Conservation (phyloP, 2,113 vertebrate species). For the Oplegnathus fasciatus region DNA sequence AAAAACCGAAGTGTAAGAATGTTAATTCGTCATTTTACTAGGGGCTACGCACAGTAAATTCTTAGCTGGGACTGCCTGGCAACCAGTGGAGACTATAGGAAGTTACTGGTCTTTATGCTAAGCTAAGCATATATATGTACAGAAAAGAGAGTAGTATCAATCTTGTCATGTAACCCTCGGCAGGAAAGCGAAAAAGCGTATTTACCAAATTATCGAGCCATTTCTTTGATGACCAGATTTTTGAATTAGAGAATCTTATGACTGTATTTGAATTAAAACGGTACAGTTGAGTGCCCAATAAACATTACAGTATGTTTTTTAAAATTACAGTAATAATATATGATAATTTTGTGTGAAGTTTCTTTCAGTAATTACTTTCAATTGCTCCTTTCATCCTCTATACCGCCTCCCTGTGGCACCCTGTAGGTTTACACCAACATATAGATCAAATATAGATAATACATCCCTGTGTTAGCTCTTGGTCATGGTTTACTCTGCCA, state of each 20-base stretch:
- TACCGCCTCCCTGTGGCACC: neutral
- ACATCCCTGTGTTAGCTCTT: neutral
- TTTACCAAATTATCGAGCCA: neutral
- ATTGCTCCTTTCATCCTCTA: neutral
- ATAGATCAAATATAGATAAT: neutral
- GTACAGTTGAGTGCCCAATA: neutral
- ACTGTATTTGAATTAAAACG: neutral
- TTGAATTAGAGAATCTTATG: neutral
- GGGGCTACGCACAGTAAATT: neutral
- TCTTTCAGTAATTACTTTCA: neutral
- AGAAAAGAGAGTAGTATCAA: neutral
- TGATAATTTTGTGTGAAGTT: neutral
- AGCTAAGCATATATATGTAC: neutral
- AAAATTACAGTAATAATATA: neutral
- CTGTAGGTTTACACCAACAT: neutral
- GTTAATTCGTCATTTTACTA: neutral
- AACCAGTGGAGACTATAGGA: neutral
- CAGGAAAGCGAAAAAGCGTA: neutral
- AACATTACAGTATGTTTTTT: neutral
- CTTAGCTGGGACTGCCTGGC: neutral
- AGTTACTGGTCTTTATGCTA: conserved; percentile 6
- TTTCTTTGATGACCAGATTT: neutral
- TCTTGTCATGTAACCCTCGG: too few relatives aligned
- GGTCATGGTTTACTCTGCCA: conserved; percentile 2
- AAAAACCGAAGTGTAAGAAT: neutral